Conservation (phyloP, 1,140 invertebrate genomes). For the Lordiphosa mommai region DNA sequence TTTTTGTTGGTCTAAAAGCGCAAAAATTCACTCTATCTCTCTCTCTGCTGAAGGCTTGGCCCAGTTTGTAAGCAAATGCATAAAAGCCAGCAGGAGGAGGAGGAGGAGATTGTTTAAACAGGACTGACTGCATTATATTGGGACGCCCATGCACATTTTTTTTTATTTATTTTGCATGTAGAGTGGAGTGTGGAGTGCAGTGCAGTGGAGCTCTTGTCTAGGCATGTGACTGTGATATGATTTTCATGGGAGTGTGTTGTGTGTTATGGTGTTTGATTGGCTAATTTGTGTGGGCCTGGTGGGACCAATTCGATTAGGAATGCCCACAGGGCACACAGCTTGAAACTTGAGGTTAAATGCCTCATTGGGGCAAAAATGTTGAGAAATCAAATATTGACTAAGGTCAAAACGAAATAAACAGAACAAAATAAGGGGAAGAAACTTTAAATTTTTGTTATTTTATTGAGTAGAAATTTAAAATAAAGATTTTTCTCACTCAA, state of each 20-base stretch:
- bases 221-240: not conserved
- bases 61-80: slow-evolving; percentile 7
- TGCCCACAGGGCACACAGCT: slow-evolving; percentile 27
- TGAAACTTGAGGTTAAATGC: slow-evolving; percentile 7
- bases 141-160: not conserved
- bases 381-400: too few relatives aligned
- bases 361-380: too few relatives aligned
- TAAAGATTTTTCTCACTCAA: too few relatives aligned
- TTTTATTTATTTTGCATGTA: not conserved
- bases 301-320: slow-evolving; percentile 52
- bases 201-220: slow-evolving; percentile 1
- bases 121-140: slow-evolving; percentile 9
- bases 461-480: too few relatives aligned
- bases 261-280: slow-evolving; percentile 7
- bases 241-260: not conserved
- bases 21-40: slow-evolving; percentile 9
- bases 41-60: slow-evolving; percentile 5
- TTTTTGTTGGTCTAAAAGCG: slow-evolving; percentile 38
- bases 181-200: not conserved
- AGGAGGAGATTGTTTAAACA: slow-evolving; percentile 11
- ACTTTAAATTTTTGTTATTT: too few relatives aligned
- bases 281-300: slow-evolving; percentile 46
- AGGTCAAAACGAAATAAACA: too few relatives aligned
- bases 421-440: too few relatives aligned
- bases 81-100: not conserved